Conservation (phyloP, 2,888 invertebrate species). For the Dryobotodes eremita region DNA sequence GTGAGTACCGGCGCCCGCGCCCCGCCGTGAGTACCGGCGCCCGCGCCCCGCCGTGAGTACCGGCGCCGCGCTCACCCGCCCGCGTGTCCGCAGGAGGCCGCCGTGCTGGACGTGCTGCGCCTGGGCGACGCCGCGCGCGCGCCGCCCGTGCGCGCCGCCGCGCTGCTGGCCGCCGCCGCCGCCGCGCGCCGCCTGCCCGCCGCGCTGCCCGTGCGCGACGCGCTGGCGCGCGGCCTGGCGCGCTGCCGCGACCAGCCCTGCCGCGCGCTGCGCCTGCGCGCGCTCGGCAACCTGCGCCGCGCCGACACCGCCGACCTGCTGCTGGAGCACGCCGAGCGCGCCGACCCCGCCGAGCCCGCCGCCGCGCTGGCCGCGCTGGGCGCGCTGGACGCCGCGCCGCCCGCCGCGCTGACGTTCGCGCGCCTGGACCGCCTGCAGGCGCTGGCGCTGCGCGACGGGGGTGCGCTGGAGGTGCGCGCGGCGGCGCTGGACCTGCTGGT, state of each 20-base stretch:
- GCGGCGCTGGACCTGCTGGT: conserved; percentile 76
- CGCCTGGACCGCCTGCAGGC: conserved; percentile 61
- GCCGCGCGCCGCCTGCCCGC: conserved; percentile 64
- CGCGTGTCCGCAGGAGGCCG: conserved; percentile 53
- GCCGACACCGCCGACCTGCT: conserved; percentile 72
- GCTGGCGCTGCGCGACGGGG: conserved; percentile 63
- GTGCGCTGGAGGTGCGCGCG: conserved; percentile 74
- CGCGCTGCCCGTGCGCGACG: conserved; percentile 46
- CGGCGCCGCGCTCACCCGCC: not conserved
- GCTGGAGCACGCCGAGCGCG: conserved; percentile 70
- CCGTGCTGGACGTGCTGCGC: conserved; percentile 67
- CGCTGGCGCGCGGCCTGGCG: conserved; percentile 61
- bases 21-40: conserved; percentile 35
- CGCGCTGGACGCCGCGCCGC: conserved; percentile 54
- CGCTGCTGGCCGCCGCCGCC: conserved; percentile 69
- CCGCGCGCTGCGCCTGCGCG: conserved; percentile 70
- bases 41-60: conserved; percentile 58
- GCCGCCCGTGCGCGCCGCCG: conserved; percentile 62
- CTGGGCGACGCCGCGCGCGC: conserved; percentile 69
- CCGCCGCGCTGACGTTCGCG: conserved; percentile 54
- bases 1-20: conserved; percentile 24
- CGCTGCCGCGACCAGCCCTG: conserved; percentile 73
- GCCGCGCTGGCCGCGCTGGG: conserved; percentile 69
- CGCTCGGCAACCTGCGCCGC: conserved; percentile 79
- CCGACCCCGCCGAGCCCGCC: conserved; percentile 47